These are phyloP conservation scores for Patella pellucida DNA, from an alignment of 2,888 invertebrate species.

Conservation along the genomic window DNA sequence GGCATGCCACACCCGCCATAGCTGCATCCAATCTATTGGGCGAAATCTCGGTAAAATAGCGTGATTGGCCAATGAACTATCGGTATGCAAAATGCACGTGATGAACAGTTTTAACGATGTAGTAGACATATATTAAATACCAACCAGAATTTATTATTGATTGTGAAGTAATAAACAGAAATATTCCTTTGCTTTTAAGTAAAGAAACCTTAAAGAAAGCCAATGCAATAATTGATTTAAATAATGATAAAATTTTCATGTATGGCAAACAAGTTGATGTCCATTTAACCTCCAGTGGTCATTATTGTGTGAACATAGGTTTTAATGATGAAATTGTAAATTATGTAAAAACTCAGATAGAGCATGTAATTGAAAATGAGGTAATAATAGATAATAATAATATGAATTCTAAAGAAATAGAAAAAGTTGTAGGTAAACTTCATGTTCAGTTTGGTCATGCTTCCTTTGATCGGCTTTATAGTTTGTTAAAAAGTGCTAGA, in stretches of 20 bases:
- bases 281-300: slow-evolving; percentile 28
- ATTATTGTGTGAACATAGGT: slow-evolving; percentile 27
- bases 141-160: slow-evolving; percentile 18
- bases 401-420: background rate
- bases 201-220: slow-evolving; percentile 26
- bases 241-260: slow-evolving; percentile 26
- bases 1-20: too few relatives aligned
- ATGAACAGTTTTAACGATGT: too few relatives aligned
- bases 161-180: slow-evolving; percentile 22
- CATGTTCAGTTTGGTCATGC: slow-evolving; percentile 45
- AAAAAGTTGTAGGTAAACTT: slow-evolving; percentile 31
- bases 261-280: slow-evolving; percentile 22
- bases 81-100: too few relatives aligned
- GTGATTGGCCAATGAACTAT: too few relatives aligned
- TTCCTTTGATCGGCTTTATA: slow-evolving; percentile 29
- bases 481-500: slow-evolving; percentile 33
- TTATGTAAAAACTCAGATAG: background rate
- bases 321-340: background rate
- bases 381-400: background rate
- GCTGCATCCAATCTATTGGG: too few relatives aligned
- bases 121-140: too few relatives aligned
- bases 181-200: slow-evolving; percentile 29
- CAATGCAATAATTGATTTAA: slow-evolving; percentile 19
- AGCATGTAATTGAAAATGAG: background rate
- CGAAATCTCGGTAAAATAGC: too few relatives aligned